Evolutionary conservation across 2,888 invertebrate genomes (phyloP), one percentile per base, ranked within the genome.

Genomic region (Hyalella azteca): DNA sequence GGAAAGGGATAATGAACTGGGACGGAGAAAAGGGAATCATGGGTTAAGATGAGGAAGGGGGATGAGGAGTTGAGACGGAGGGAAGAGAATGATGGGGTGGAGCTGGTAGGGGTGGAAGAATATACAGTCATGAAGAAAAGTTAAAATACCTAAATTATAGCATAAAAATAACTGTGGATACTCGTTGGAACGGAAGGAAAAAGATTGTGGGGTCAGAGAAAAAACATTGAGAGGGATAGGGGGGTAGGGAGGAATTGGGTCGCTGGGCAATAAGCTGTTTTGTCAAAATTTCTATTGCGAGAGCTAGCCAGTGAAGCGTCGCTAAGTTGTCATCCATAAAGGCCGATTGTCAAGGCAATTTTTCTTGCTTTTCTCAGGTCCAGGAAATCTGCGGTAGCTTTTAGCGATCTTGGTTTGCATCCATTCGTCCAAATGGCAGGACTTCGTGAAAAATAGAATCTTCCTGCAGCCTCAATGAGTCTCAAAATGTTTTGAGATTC

Each of bases 271-370:
- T 66, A 66, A 66, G 66, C 66, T 66, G 66, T 66, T 66, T 66
- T 66, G 66, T 66, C 66, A 32, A 66, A 66, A 66, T 66, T 36
- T 66, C 66, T 29, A 66, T 36, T 36, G 66, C 66, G 5, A 15
- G 66, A 66, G 66, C 15, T 7, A 66, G 66, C 66, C 66, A 66
- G 66, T 66, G 66, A 66, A 36, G 66, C 66, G 29, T 22, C 32
- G 29, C 66, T 66, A 66, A 66, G 66, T 66, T 66, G 66, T 66
- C 66, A 66, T 66, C 66, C 66, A 66, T 66, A 66, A 66, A 66
- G 66, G 66, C 66, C 66, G 66, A 66, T 66, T 66, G 66, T 66
- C 29, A 36, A 66, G 39, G 66, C 66, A 66, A 66, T 66, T 66
- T 66, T 66, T 66, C 66, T 66, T 66, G 36, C 66, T 36, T 39